Evolutionary conservation across 2,113 vertebrate genomes (phyloP), one percentile per base, ranked within the genome.

Genomic region (Panthera leo): DNA sequence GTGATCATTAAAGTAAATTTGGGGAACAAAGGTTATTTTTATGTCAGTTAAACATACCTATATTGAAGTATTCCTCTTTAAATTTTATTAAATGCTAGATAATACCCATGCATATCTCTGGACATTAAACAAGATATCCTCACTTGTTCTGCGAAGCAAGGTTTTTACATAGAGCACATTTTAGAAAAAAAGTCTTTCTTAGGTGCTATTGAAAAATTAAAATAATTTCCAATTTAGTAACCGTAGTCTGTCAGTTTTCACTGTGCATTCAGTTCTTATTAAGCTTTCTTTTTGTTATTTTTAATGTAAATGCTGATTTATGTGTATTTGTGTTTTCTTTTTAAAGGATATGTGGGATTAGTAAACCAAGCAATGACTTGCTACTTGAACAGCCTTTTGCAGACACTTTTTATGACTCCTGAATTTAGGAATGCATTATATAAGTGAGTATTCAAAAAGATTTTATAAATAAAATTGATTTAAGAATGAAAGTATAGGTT

Each of bases 331-430:
- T 94, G 15, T 91, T 98, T 97, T 97, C 68, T 97, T 70, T 71
- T 97, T 98, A 39, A 98, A 99, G 99, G 99, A 96, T 99, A 99
- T 67, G 99, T 99, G 93, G 99, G 99, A 85, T 98, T 99, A 98
- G 99, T 99, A 98, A 99, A 99, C 98, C 99, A 99, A 98, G 99
- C 99, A 70, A 99, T 99, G 99, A 99, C 99, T 92, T 99, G 99
- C 98, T 99, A 99, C 98, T 98, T 99, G 98, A 99, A 99, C 98
- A 99, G 99, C 98, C 99, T 99, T 95, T 99, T 99, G 63, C 99
- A 99, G 98, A 99, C 99, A 4, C 99, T 99, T 97, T 99, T 99
- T 98, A 99, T 99, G 99, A 99, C 99, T 94, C 99, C 99, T 5
- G 99, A 99, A 98, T 99, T 99, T 99, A 99, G 99, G 98, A 99